These are phyloP conservation scores for Etia nguti DNA, from an alignment of 2,113 vertebrate species.

Conservation along the genomic window DNA sequence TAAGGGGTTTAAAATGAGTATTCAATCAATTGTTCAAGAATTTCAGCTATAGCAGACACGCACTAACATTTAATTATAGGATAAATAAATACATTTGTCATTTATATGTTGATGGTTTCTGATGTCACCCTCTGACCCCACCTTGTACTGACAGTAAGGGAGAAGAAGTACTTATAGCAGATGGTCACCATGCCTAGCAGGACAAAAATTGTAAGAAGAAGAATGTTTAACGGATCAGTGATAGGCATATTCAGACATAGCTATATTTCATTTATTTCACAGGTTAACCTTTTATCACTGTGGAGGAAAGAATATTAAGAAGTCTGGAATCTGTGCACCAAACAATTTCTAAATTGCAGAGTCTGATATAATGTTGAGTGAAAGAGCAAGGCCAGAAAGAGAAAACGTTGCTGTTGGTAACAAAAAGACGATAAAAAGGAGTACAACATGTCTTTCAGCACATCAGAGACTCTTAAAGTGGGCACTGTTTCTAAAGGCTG, in stretches of 20 bases:
- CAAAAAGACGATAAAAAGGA: background rate
- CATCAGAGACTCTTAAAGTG: background rate
- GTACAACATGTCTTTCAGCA: background rate
- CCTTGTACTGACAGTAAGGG: background rate
- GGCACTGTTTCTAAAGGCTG: background rate
- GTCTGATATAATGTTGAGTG: background rate
- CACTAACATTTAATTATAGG: background rate
- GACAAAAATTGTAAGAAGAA: background rate
- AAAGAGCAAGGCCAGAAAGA: slow-evolving; percentile 4
- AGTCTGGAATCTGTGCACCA: background rate
- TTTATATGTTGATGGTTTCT: background rate
- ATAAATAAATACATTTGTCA: background rate
- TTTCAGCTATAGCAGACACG: background rate
- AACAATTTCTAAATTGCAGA: background rate
- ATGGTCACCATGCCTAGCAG: background rate
- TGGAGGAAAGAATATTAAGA: background rate
- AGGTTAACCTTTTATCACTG: background rate
- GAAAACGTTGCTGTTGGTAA: background rate
- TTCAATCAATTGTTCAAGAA: background rate
- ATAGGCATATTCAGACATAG: background rate
- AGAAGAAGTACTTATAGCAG: background rate
- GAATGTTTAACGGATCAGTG: background rate
- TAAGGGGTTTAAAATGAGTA: background rate
- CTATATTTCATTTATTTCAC: background rate
- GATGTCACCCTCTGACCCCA: background rate